Conservation (phyloP, 2,113 vertebrate genomes). For the Romanogobio albipinnatus region DNA sequence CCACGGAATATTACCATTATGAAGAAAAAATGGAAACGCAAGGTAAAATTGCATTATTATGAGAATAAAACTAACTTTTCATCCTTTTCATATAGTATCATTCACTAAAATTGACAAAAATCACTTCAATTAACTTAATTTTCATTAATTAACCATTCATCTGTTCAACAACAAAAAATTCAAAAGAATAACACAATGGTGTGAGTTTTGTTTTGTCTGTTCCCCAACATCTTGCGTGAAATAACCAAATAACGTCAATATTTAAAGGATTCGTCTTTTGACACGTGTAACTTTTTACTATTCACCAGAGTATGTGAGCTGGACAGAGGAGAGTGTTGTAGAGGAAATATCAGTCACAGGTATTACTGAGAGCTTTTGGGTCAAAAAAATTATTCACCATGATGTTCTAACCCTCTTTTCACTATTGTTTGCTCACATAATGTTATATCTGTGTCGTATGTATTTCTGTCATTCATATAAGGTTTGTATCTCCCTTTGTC, state of each 20-base stretch:
- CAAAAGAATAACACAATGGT: background rate
- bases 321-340: conserved; percentile 68
- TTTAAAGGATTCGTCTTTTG: conserved; percentile 43
- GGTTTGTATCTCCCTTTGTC: background rate
- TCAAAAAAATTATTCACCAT: conserved; percentile 8
- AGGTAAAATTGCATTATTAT: conserved; percentile 66
- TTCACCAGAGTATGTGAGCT: conserved; percentile 68
- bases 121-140: background rate
- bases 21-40: conserved; percentile 69
- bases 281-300: conserved; percentile 55
- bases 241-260: conserved; percentile 40
- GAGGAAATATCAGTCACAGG: conserved; percentile 68
- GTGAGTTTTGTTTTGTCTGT: background rate
- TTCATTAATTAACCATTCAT: conserved; percentile 22
- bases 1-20: conserved; percentile 70
- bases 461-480: background rate
- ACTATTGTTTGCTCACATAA: conserved; percentile 23
- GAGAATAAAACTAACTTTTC: conserved; percentile 19
- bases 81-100: conserved; percentile 28
- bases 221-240: conserved; percentile 23
- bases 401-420: conserved; percentile 50
- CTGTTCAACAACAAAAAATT: conserved; percentile 1
- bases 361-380: conserved; percentile 57
- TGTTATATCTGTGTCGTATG: background rate
- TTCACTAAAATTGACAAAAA: conserved; percentile 3